Base-by-base conservation (phyloP, 2,888 invertebrate genomes). In the Deilephila porcellus region DNA sequence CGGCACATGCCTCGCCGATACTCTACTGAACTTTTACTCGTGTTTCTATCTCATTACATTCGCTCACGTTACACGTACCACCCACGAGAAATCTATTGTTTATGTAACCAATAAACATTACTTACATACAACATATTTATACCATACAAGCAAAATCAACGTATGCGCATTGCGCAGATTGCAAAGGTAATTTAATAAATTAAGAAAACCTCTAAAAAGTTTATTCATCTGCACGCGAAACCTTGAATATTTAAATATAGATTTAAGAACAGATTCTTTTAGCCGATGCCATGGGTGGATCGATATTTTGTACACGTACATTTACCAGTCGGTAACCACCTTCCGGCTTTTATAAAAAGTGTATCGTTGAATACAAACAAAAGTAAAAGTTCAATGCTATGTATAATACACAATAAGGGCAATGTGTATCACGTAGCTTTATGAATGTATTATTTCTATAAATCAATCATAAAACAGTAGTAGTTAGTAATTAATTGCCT, bases 311-410 rank as follows among this genome's bases (percentile, higher is more conserved):
- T 17, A 52, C 45, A 6, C 45, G 25, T 45, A 67, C 52, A 52
- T 25, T 52, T 25, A 25, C 25, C 67, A 52, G 45, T 45, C 45
- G 4, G 45, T 45, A 45, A 25, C 45, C 67, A 67, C 45, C 67
- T 67, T 67, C 67, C 67, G 67, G 52, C 25, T 67, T 67, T 52
- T 67, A 52, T 52, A 52, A 67, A 11, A 45, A 67, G 52, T 52
- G 8, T 63, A 59, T 37, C 56, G 17, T 72, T 72, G 19, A 64
- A 73, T 32, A 72, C 63, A 70, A 81, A 81, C 77, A 78, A 76
- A 78, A 82, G 83, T 83, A 86, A 83, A 83, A 85, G 87, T 84
- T 86, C 86, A 85, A 82, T 77, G 76, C 64, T 76, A 77, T 76
- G 74, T 70, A 76, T 20, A 75, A 80, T 82, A 80, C 84, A 84